Percentiles rank a stretch among this genome's conserved stretches.
These are phyloP conservation scores for Poeciliopsis retropinna DNA, from an alignment of 2,113 vertebrate species.

Conservation along the genomic window DNA sequence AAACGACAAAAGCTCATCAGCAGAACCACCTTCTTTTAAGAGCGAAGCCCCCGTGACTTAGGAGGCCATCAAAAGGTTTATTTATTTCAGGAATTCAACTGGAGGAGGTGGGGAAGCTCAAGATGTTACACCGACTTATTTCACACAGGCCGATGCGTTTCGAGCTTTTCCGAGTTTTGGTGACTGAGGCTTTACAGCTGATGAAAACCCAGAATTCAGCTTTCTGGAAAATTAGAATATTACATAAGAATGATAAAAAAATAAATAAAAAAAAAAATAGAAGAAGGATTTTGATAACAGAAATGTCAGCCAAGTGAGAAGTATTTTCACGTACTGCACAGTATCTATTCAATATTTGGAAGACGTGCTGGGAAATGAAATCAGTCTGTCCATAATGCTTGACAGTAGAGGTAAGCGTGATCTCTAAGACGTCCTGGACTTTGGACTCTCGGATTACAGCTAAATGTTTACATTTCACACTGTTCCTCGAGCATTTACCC, in stretches of 20 bases:
- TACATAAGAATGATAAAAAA: background rate
- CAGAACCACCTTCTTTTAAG: slow-evolving; percentile 11
- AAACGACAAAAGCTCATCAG: slow-evolving; percentile 40
- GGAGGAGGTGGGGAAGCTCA: no score
- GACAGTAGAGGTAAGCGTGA: background rate
- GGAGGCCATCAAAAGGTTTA: background rate
- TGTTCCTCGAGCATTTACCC: background rate
- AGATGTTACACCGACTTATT: no score
- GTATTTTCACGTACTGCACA: background rate
- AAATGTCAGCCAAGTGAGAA: background rate
- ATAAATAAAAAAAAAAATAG: no score
- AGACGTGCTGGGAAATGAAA: background rate
- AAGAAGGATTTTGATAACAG: background rate
- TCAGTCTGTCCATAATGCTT: background rate
- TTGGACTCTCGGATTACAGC: background rate
- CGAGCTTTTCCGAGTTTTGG: background rate
- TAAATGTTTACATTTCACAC: background rate
- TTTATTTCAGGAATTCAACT: background rate
- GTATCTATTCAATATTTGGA: background rate
- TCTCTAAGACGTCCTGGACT: background rate
- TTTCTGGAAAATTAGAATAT: background rate
- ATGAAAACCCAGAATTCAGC: background rate
- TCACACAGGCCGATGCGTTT: background rate
- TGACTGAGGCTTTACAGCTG: background rate
- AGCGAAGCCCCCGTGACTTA: background rate